phyloP scores from a whole-genome alignment of 2,888 invertebrate genomes.

The Anaspis maculata region DNA sequence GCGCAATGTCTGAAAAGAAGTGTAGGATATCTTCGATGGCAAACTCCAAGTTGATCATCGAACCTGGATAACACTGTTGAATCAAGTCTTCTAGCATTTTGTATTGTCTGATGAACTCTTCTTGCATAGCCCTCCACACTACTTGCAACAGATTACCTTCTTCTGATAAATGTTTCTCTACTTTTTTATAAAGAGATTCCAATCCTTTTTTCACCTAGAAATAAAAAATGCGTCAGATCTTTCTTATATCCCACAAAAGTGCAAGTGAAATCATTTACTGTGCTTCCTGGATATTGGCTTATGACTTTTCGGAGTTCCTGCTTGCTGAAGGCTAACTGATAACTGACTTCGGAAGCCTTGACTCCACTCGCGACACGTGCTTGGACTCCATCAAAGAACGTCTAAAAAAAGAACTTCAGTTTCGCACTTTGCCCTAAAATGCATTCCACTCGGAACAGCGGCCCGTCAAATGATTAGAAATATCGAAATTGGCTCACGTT shows the following conservation, averaged over 20 bases:
- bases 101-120: slow-evolving; percentile 96
- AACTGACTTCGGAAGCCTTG: slow-evolving; percentile 94
- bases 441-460: no score
- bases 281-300: slow-evolving; percentile 82
- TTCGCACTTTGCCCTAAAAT: slow-evolving; percentile 1
- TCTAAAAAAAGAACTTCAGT: slow-evolving; percentile 46
- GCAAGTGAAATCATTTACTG: slow-evolving; percentile 23
- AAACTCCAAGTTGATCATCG: slow-evolving; percentile 89
- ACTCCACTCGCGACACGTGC: slow-evolving; percentile 89
- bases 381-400: slow-evolving; percentile 95
- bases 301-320: slow-evolving; percentile 93
- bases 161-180: slow-evolving; percentile 95
- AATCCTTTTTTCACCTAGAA: slow-evolving; percentile 80
- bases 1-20: slow-evolving; percentile 97
- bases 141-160: slow-evolving; percentile 91
- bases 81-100: slow-evolving; percentile 88
- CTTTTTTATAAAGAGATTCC: slow-evolving; percentile 88
- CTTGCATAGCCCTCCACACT: slow-evolving; percentile 99
- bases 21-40: slow-evolving; percentile 90
- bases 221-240: slow-evolving; percentile 25
- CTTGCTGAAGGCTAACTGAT: slow-evolving; percentile 94
- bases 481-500: slow-evolving; percentile 54
- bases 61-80: slow-evolving; percentile 92
- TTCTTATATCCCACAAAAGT: not conserved
- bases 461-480: not conserved